Evolutionary conservation across 2,888 invertebrate species (phyloP).

Genomic region (Rhodophaea formosa): DNA sequence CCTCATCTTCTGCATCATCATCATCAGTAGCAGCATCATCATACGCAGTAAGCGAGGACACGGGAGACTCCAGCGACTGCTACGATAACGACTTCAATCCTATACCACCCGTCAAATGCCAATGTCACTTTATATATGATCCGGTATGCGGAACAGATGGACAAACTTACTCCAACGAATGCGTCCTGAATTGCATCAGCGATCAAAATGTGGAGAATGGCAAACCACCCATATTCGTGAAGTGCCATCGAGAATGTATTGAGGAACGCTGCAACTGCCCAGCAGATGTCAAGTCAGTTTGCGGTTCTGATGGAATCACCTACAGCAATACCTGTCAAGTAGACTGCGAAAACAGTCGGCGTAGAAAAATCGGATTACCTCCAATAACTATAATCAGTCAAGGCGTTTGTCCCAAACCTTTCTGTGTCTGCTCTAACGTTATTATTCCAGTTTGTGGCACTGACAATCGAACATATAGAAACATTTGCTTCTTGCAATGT

Average conservation of each 20-base stretch:
- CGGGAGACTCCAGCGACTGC: background rate
- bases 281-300: slow-evolving; percentile 14
- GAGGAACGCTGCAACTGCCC: slow-evolving; percentile 16
- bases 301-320: slow-evolving; percentile 21
- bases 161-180: slow-evolving; percentile 13
- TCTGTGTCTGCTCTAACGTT: slow-evolving; percentile 10
- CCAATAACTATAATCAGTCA: slow-evolving; percentile 16
- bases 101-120: background rate
- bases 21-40: background rate
- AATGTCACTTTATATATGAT: slow-evolving; percentile 1
- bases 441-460: slow-evolving; percentile 17
- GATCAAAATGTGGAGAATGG: slow-evolving; percentile 19
- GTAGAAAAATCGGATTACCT: slow-evolving; percentile 1
- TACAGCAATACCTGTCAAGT: slow-evolving; percentile 21
- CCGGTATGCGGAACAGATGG: slow-evolving; percentile 9
- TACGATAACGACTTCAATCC: slow-evolving; percentile 1
- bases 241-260: slow-evolving; percentile 10
- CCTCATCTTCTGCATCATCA: background rate
- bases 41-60: background rate
- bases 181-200: slow-evolving; percentile 3
- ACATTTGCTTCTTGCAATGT: slow-evolving; percentile 15
- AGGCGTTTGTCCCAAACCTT: slow-evolving; percentile 22
- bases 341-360: slow-evolving; percentile 21
- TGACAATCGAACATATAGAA: slow-evolving; percentile 18
- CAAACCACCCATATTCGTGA: background rate